phyloP scores from a whole-genome alignment of 2,888 invertebrate species.

The Embidobia sp. region DNA sequence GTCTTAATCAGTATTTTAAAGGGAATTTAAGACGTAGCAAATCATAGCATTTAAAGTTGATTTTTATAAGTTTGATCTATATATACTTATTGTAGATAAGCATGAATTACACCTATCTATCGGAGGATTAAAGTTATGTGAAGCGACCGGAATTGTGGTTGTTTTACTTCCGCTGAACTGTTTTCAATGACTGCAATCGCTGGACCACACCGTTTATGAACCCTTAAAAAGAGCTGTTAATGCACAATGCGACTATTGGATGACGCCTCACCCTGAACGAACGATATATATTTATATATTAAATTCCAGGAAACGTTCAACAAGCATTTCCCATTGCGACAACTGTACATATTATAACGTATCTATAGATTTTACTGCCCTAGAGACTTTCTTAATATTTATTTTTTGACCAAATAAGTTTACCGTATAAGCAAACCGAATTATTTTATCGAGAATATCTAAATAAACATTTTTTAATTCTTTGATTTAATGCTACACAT shows the following conservation, averaged over 20 bases:
- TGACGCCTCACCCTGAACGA: constrained; percentile 65
- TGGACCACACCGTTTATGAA: constrained; percentile 62
- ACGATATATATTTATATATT: constrained; percentile 72
- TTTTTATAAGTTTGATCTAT: constrained; percentile 48
- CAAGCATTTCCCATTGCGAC: no score
- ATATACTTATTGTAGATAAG: constrained; percentile 71
- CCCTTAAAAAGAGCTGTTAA: constrained; percentile 74
- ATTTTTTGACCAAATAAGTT: no score
- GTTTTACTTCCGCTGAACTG: constrained; percentile 75
- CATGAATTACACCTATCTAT: constrained; percentile 53
- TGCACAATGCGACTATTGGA: constrained; percentile 71
- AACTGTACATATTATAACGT: no score
- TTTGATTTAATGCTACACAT: no score
- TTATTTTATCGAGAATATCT: no score
- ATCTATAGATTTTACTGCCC: no score
- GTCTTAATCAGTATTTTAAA: constrained; percentile 72
- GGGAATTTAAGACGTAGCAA: constrained; percentile 66
- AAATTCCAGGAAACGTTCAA: constrained; percentile 68
- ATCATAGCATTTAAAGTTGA: constrained; percentile 63
- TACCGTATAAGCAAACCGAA: no score
- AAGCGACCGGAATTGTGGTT: constrained; percentile 73
- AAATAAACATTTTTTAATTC: no score
- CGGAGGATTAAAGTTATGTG: constrained; percentile 70
- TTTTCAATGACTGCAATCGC: constrained; percentile 75
- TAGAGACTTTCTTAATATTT: no score